Evolutionary conservation across 2,797 vertebrate genomes (phyloP).

Genomic region (Cryptoblepharus egeriae): DNA sequence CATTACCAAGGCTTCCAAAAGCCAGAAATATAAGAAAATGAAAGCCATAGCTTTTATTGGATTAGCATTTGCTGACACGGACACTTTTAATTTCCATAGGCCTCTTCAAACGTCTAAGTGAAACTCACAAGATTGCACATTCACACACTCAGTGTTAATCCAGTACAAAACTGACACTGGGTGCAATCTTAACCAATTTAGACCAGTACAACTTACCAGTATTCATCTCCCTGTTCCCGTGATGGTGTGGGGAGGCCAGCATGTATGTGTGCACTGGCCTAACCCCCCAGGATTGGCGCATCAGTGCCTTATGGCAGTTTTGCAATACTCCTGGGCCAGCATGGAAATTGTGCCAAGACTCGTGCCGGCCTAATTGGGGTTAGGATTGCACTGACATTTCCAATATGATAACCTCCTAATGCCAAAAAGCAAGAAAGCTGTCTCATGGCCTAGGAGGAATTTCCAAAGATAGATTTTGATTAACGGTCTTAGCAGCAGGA

Average conservation of each 20-base stretch:
- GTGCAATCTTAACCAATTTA: too few species aligned
- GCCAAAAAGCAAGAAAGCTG: background rate
- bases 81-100: slow-evolving; percentile 11
- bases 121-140: background rate
- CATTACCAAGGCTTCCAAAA: slow-evolving; percentile 13
- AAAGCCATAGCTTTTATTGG: slow-evolving; percentile 36
- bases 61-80: background rate
- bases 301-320: too few species aligned
- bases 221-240: too few species aligned
- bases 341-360: too few species aligned
- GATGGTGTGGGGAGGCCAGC: too few species aligned
- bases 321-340: too few species aligned
- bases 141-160: background rate
- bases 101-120: background rate
- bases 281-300: too few species aligned
- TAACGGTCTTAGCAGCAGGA: background rate
- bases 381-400: too few species aligned
- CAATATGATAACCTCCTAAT: background rate
- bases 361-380: too few species aligned
- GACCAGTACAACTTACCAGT: too few species aligned
- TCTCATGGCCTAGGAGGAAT: background rate
- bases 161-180: background rate
- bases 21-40: background rate
- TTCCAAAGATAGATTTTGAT: background rate
- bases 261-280: too few species aligned